phyloP scores from a whole-genome alignment of 1,140 invertebrate genomes.

The Venustaconcha ellipsiformis region DNA sequence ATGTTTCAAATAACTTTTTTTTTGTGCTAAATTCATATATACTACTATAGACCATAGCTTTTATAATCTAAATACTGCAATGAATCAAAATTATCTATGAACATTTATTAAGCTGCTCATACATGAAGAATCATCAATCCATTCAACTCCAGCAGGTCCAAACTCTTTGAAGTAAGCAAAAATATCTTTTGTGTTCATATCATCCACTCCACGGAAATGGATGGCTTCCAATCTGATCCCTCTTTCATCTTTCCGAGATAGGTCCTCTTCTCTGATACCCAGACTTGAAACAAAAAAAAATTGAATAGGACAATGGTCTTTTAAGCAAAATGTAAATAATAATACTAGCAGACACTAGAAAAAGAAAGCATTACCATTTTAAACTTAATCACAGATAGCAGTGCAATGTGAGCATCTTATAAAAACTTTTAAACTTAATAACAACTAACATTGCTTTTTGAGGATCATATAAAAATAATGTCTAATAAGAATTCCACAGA shows the following conservation, averaged over 20 bases:
- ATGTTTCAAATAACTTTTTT: too few species aligned
- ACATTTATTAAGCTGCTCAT: slow-evolving; percentile 41
- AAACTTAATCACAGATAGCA: neutral
- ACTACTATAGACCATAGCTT: too few species aligned
- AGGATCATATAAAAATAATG: too few species aligned
- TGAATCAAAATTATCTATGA: too few species aligned
- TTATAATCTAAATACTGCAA: too few species aligned
- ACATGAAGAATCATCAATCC: slow-evolving; percentile 85
- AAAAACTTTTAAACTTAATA: neutral
- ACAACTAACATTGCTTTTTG: too few species aligned
- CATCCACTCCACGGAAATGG: slow-evolving; percentile 80
- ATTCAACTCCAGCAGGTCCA: slow-evolving; percentile 81
- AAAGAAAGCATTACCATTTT: neutral
- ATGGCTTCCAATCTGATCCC: slow-evolving; percentile 78
- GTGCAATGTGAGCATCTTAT: too few species aligned
- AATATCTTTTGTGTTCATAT: slow-evolving; percentile 82
- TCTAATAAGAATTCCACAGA: too few species aligned
- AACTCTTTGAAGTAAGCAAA: slow-evolving; percentile 83
- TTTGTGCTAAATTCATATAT: too few species aligned
- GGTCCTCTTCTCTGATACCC: slow-evolving; percentile 74
- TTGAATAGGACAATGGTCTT: slow-evolving; percentile 3
- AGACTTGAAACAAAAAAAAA: slow-evolving; percentile 56
- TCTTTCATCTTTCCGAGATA: slow-evolving; percentile 71
- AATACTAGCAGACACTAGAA: neutral
- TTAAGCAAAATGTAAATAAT: neutral